phyloP scores from a whole-genome alignment of 1,140 invertebrate species.

The Pseudobourletiella spinata region DNA sequence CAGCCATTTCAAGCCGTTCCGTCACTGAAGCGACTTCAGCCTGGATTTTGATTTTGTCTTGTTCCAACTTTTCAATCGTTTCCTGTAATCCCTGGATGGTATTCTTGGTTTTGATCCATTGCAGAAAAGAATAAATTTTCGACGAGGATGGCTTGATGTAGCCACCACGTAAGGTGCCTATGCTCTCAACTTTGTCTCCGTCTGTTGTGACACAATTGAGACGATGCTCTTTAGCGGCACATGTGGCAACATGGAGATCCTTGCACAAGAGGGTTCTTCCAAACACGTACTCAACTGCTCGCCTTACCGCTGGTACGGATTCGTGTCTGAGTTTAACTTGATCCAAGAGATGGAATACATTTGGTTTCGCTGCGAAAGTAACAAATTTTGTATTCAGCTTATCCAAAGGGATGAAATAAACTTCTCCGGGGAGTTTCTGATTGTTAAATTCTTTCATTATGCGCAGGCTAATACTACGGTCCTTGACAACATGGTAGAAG shows the following conservation, averaged over 20 bases:
- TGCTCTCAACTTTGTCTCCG: conserved; percentile 15
- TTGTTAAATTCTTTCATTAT: conserved; percentile 20
- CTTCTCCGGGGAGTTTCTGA: conserved; percentile 9
- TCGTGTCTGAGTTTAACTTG: no score
- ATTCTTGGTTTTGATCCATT: neutral
- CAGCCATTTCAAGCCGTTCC: neutral
- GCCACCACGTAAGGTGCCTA: neutral
- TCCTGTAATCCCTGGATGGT: neutral
- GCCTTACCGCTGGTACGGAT: no score
- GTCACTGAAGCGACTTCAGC: no score
- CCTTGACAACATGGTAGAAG: conserved; percentile 20
- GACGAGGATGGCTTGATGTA: neutral
- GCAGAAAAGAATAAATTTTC: neutral
- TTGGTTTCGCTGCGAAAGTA: no score
- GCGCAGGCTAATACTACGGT: neutral
- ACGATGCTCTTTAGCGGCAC: neutral
- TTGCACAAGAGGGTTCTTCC: conserved; percentile 18
- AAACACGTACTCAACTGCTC: conserved; percentile 15
- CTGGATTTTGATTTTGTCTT: neutral
- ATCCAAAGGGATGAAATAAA: conserved; percentile 18
- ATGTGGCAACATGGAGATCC: conserved; percentile 1
- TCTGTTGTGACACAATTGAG: conserved; percentile 23
- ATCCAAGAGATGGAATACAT: no score
- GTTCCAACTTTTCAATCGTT: neutral
- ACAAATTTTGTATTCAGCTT: neutral